Conservation (phyloP, 2,888 invertebrate genomes). For the Caenorhabditis sp. region DNA sequence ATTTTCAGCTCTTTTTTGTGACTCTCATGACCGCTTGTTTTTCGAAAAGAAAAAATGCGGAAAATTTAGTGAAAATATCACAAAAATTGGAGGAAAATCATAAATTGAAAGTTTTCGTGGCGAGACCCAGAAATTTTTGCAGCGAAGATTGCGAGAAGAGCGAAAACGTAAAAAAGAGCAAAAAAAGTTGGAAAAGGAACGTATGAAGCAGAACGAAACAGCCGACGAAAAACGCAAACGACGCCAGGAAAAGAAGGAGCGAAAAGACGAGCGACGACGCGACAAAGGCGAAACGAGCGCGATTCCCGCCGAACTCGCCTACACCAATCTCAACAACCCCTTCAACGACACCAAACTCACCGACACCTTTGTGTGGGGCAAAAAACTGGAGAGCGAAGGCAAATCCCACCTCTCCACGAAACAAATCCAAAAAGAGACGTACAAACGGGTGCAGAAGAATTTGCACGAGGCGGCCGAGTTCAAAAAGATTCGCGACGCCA, state of each 20-base stretch:
- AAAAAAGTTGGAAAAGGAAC: slow-evolving; percentile 71
- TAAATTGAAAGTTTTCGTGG: too few species aligned
- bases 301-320: slow-evolving; percentile 77
- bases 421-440: slow-evolving; percentile 55
- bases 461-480: slow-evolving; percentile 88
- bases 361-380: slow-evolving; percentile 94
- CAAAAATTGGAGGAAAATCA: too few species aligned
- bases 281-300: slow-evolving; percentile 43
- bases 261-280: slow-evolving; percentile 47
- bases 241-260: slow-evolving; percentile 83
- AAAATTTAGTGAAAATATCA: too few species aligned
- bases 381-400: slow-evolving; percentile 93
- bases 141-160: slow-evolving; percentile 20
- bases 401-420: slow-evolving; percentile 50
- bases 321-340: slow-evolving; percentile 97
- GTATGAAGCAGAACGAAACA: slow-evolving; percentile 85
- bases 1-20: too few species aligned
- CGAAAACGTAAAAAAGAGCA: slow-evolving; percentile 43
- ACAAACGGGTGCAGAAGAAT: slow-evolving; percentile 60
- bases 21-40: too few species aligned
- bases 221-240: slow-evolving; percentile 90
- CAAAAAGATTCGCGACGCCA: slow-evolving; percentile 81
- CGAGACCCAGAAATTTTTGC: too few species aligned
- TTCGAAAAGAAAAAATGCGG: too few species aligned
- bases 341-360: slow-evolving; percentile 95